Evolutionary conservation across 2,888 invertebrate genomes (phyloP).

Genomic region (Coenonympha arcania): DNA sequence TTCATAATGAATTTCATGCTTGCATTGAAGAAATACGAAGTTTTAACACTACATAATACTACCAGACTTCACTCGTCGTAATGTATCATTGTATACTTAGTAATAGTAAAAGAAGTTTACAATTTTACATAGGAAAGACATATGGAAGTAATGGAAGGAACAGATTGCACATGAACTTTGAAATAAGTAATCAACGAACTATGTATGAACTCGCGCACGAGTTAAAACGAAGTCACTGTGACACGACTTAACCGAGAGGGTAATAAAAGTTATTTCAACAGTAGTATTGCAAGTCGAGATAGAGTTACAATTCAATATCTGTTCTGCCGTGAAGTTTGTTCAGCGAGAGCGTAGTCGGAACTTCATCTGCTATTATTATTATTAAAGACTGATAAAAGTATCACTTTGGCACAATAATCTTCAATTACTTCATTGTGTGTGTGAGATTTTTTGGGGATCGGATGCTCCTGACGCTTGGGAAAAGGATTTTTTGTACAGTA

Average conservation of each 20-base stretch:
- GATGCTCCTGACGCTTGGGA: no score
- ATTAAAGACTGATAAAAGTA: no score
- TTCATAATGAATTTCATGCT: no score
- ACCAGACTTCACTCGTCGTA: no score
- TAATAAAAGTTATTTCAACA: conserved; percentile 1
- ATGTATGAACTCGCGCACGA: not conserved
- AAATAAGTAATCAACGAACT: not conserved
- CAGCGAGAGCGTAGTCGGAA: not conserved
- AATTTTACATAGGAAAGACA: not conserved
- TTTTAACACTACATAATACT: no score
- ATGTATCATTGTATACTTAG: no score
- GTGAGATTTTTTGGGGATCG: no score
- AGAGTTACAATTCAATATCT: conserved; percentile 3
- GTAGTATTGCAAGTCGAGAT: not conserved
- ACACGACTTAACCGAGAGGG: not conserved
- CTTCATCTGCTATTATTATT: not conserved
- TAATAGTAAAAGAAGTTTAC: not conserved
- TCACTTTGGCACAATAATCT: no score
- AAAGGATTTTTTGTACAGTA: no score
- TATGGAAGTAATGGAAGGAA: not conserved
- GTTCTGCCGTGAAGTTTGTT: not conserved
- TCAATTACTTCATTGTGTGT: no score
- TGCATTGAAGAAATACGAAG: no score
- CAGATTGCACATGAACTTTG: not conserved
- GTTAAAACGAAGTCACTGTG: not conserved